These are phyloP conservation scores for Campylorhamphus procurvoides DNA, from an alignment of 2,113 vertebrate genomes.

Conservation along the genomic window DNA sequence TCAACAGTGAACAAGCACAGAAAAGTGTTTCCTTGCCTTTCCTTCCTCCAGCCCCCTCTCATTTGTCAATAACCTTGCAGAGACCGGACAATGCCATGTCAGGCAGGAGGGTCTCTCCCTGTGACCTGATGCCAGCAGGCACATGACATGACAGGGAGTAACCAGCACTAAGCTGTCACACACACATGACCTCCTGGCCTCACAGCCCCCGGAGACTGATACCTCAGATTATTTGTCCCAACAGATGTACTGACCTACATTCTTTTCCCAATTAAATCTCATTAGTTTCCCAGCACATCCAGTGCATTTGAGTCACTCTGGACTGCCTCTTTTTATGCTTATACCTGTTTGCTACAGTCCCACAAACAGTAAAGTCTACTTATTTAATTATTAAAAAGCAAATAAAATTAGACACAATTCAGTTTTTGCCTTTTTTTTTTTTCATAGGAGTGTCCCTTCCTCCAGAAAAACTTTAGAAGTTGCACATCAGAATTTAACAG, in stretches of 20 bases:
- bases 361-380: neutral
- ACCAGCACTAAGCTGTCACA: neutral
- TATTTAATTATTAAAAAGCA: neutral
- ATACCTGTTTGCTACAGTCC: neutral
- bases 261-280: neutral
- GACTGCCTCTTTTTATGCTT: neutral
- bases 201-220: neutral
- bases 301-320: neutral
- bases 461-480: neutral
- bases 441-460: neutral
- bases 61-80: neutral
- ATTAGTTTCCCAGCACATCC: neutral
- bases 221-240: neutral
- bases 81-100: rapidly evolving
- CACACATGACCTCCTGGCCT: neutral
- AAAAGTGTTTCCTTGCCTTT: neutral
- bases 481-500: neutral
- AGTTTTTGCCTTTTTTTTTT: neutral
- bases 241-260: neutral
- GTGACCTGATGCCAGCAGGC: rapidly evolving
- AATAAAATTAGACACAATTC: neutral
- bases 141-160: neutral
- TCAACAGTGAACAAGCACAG: neutral
- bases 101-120: neutral
- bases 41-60: neutral